A percentile compares a stretch with the other conserved stretches of the same genome.
phyloP scores from a whole-genome alignment of 2,113 vertebrate species.

The Balaeniceps rex region DNA sequence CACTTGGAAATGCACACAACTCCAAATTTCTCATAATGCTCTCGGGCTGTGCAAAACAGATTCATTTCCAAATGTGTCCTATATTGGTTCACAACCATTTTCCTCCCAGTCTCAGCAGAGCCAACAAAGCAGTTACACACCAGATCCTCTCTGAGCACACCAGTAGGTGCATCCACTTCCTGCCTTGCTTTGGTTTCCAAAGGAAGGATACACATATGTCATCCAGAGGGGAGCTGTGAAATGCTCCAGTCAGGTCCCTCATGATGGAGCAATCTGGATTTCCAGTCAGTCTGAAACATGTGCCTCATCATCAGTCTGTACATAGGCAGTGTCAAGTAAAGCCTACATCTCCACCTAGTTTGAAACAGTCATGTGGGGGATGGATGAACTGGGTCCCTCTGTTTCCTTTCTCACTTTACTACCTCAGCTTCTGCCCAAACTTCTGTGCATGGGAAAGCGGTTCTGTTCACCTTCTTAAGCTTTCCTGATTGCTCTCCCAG shows the following conservation, averaged over 20 bases:
- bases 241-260: background rate
- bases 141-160: background rate
- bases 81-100: background rate
- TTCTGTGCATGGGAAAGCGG: background rate
- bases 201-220: background rate
- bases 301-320: background rate
- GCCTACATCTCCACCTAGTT: background rate
- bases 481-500: background rate
- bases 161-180: background rate
- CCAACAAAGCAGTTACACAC: background rate
- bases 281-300: background rate
- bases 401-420: background rate
- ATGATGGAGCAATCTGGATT: background rate
- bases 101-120: background rate
- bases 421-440: background rate
- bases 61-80: background rate
- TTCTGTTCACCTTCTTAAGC: background rate
- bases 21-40: background rate
- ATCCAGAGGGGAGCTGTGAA: background rate
- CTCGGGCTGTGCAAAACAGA: background rate
- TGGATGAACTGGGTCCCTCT: background rate
- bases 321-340: background rate
- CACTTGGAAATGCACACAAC: slow-evolving; percentile 9
- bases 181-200: background rate
- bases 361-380: background rate